Base-by-base conservation (phyloP, 1,140 invertebrate species). In the Pachyrhynchus sulphureomaculatus region DNA sequence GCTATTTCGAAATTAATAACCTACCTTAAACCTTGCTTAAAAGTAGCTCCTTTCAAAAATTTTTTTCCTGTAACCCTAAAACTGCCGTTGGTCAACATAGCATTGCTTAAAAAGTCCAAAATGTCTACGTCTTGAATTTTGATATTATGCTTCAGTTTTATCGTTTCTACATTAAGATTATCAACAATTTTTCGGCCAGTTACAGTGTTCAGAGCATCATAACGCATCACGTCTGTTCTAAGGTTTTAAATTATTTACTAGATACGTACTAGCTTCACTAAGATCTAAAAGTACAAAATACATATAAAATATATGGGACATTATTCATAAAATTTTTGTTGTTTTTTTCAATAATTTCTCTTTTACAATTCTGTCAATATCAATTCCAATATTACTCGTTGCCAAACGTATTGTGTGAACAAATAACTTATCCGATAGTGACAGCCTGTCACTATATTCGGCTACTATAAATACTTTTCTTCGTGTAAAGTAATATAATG, bases 201-300 rank as follows among this genome's bases (percentile, higher is more conserved):
- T 18, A 78, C 67, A 23, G 69, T 64, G 49, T 76, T 76, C 6
- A 52, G 15, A 26, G 36, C 49, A 62, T 75, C 69, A 53, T 72
- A 75, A 51, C 71, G 65, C 67, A 80, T 66, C 4, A 81, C 65
- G 59, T 81, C 79, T 24, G 70, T 66, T 24, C 72, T 62, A 45
- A 81, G 58, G 69, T 79, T n/a, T 72, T 13, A 79, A 60, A 26
- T 75, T 59, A 64, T 81, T 81, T 20, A 81, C 67, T 0, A 57
- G 37, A 55, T 64, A 72, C 12, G 69, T 47, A n/a, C 67, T 77
- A 8, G 62, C 17, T 8, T 69, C 76, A 8, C 61, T 18, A 8
- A 77, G 53, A 20, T 68, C 67, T 73, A 15, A 18, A 69, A 64
- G n/a, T n/a, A n/a, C n/a, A n/a, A n/a, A n/a, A n/a, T n/a, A n/a